Evolutionary conservation across 2,888 invertebrate species (phyloP).

Genomic region (Drosophila fulvimacula): DNA sequence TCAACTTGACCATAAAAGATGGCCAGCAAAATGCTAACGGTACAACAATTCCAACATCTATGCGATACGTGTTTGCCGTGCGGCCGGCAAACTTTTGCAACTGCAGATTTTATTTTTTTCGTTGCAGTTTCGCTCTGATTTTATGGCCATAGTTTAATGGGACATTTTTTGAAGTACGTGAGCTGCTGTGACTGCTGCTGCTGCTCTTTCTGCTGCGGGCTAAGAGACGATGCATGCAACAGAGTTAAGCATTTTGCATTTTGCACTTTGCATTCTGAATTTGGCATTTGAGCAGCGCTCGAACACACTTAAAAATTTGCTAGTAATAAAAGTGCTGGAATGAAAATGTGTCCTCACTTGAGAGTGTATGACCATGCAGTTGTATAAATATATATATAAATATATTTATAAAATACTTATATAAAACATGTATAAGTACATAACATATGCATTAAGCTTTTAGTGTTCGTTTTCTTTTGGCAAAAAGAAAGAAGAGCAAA

Average conservation of each 20-base stretch:
- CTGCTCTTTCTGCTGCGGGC: neutral
- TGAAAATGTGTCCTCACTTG: neutral
- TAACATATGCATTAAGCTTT: neutral
- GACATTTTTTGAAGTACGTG: slow-evolving; percentile 58
- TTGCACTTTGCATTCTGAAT: slow-evolving; percentile 24
- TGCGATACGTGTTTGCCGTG: slow-evolving; percentile 68
- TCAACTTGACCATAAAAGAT: slow-evolving; percentile 60
- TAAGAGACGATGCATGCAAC: slow-evolving; percentile 1
- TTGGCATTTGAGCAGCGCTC: slow-evolving; percentile 8
- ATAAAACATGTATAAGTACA: neutral
- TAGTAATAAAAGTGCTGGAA: slow-evolving; percentile 7
- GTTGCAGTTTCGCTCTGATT: slow-evolving; percentile 52
- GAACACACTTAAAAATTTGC: slow-evolving; percentile 22
- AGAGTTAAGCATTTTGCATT: slow-evolving; percentile 31
- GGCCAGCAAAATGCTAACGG: slow-evolving; percentile 14
- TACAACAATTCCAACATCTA: slow-evolving; percentile 48
- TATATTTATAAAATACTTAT: no score
- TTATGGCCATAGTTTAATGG: slow-evolving; percentile 61
- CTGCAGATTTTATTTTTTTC: slow-evolving; percentile 13
- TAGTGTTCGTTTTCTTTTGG: no score
- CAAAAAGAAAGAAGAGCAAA: no score
- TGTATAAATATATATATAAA: no score
- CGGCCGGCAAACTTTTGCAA: slow-evolving; percentile 22
- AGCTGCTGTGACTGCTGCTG: neutral
- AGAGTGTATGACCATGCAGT: neutral